Conservation (phyloP, 2,797 vertebrate species). For the Miichthys miiuy region DNA sequence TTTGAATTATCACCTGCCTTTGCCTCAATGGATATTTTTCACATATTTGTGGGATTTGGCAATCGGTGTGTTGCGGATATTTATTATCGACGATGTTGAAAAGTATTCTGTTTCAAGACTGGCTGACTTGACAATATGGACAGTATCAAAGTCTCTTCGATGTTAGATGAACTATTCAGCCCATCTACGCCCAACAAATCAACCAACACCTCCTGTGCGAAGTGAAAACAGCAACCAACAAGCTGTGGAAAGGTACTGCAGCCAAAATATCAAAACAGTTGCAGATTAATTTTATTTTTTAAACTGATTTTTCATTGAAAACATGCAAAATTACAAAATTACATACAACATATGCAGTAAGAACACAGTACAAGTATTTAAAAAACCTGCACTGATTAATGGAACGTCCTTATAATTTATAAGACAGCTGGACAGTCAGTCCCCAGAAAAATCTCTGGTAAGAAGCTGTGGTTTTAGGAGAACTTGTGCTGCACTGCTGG, state of each 20-base stretch:
- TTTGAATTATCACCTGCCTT: conserved; percentile 9
- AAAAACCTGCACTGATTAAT: not conserved
- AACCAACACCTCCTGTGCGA: not conserved
- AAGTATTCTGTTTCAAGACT: not conserved
- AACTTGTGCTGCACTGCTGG: not conserved
- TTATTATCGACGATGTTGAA: not conserved
- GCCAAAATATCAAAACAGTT: too few relatives aligned
- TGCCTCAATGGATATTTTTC: not conserved
- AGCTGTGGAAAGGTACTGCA: not conserved
- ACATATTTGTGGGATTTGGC: not conserved
- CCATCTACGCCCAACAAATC: not conserved
- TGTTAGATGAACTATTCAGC: not conserved
- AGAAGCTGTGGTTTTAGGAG: not conserved
- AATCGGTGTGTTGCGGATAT: not conserved
- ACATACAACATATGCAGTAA: too few relatives aligned
- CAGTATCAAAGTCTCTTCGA: not conserved
- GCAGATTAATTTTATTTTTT: too few relatives aligned
- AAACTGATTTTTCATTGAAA: too few relatives aligned
- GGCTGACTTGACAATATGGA: not conserved
- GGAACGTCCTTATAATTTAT: not conserved
- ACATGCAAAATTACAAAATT: too few relatives aligned
- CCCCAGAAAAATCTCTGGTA: not conserved
- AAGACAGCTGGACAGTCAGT: not conserved
- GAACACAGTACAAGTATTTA: not conserved
- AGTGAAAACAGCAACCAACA: not conserved